Base-by-base conservation (phyloP, 2,888 invertebrate genomes). In the Lithophane ornitopus region DNA sequence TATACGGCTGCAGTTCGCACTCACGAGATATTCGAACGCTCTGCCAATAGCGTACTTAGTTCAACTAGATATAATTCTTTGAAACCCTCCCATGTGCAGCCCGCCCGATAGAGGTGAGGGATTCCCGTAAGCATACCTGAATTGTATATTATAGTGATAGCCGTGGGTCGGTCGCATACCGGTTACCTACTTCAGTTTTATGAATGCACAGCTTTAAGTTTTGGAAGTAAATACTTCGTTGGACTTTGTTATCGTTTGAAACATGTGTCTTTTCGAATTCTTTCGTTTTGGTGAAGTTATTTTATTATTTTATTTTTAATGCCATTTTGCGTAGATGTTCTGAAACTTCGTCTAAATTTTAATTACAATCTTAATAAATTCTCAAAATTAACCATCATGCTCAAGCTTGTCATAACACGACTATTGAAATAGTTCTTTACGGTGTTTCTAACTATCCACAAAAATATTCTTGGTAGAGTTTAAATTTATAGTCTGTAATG, bases 1-100 rank as follows among this genome's bases (percentile, higher is more conserved):
- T 91, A 91, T 92, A 92, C 88, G 91, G 89, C 88, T 87, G 89
- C 91, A 91, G 90, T 91, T 90, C 88, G 88, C 88, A 87, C 87
- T 89, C 86, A 81, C 83, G 85, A 89, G 89, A 92, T 91, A 91
- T 91, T 89, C 86, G 86, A 86, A 86, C 84, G 86, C 86, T 87
- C 89, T 89, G 89, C 89, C 86, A 90, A 89, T 89, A 88, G 86
- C 84, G 84, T 88, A 84, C 86, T 91, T 90, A 85, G 86, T 87
- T 88, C 84, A 85, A 87, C 88, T 89, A 83, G 84, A 85, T 82
- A 85, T 88, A 89, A 89, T 90, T 87, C 85, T 87, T 87, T 87
- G 83, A 85, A 88, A 88, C 82, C 81, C 78, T 85, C 83, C 85
- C 82, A 81, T 87, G 86, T 85, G 81, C 86, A 86, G 85, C 78